phyloP scores from a whole-genome alignment of 2,888 invertebrate genomes.

The Lasioglossum figueresi region DNA sequence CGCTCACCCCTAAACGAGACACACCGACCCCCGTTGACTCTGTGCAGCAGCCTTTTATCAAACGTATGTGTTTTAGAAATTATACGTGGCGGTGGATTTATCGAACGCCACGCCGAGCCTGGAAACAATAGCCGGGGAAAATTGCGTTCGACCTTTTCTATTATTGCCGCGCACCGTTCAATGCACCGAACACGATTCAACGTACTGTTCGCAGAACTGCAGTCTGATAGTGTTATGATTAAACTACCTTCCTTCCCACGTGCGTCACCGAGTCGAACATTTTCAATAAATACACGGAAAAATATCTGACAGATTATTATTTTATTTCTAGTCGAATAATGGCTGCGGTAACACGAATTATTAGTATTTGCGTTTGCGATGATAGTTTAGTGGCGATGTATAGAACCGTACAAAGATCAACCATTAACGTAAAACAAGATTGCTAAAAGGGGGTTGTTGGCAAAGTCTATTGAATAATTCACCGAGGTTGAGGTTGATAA shows the following conservation, averaged over 20 bases:
- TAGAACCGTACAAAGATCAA: background rate
- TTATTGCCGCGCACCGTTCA: background rate
- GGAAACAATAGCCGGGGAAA: constrained; percentile 39
- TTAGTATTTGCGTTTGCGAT: too few species aligned
- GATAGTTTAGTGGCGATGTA: background rate
- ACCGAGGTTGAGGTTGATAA: background rate
- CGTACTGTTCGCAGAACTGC: background rate
- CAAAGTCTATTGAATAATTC: background rate
- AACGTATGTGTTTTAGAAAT: constrained; percentile 74
- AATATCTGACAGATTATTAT: background rate
- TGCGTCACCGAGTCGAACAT: background rate
- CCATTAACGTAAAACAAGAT: background rate
- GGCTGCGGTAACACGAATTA: background rate
- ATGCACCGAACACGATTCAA: background rate
- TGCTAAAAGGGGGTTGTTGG: background rate
- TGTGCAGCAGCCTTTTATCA: constrained; percentile 66
- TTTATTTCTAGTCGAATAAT: background rate
- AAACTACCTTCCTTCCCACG: background rate
- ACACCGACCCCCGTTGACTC: constrained; percentile 52
- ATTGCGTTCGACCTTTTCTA: constrained; percentile 6
- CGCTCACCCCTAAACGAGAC: constrained; percentile 57
- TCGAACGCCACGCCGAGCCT: constrained; percentile 53
- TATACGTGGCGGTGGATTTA: constrained; percentile 66
- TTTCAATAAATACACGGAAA: background rate
- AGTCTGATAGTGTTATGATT: background rate